Conservation (phyloP, 2,797 vertebrate species). For the Sebastes itinus region DNA sequence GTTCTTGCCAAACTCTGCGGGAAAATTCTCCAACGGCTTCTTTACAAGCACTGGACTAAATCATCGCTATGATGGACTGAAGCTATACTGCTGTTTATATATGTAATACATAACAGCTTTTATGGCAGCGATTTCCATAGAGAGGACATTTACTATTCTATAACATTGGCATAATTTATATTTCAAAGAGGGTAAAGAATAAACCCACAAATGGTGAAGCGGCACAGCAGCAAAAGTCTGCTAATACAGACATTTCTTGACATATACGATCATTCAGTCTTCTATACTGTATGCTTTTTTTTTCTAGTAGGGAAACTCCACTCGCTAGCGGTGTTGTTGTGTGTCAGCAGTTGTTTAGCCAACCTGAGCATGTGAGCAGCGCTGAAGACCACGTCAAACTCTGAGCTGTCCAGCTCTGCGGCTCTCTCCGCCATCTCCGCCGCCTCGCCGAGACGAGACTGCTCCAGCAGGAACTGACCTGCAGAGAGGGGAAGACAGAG, state of each 20-base stretch:
- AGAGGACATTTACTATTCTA: constrained; percentile 30
- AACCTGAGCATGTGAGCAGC: constrained; percentile 98
- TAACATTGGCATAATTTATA: constrained; percentile 26
- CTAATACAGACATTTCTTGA: constrained; percentile 6
- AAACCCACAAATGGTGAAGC: constrained; percentile 16
- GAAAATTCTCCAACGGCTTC: constrained; percentile 40
- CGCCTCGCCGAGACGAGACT: constrained; percentile 90
- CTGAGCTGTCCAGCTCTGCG: constrained; percentile 88
- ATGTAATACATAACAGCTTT: constrained; percentile 37
- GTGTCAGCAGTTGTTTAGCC: neutral
- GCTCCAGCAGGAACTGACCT: constrained; percentile 97
- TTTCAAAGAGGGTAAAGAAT: constrained; percentile 18
- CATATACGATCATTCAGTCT: neutral
- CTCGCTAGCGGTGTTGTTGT: neutral
- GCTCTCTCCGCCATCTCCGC: constrained; percentile 95
- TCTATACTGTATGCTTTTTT: neutral
- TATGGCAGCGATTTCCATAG: constrained; percentile 23
- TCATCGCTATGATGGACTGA: constrained; percentile 24
- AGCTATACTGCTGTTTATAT: constrained; percentile 35
- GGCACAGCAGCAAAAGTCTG: neutral
- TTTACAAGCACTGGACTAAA: constrained; percentile 48
- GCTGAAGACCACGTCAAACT: constrained; percentile 98
- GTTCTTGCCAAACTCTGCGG: constrained; percentile 45
- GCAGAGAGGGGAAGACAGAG: constrained; percentile 18
- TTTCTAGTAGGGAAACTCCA: neutral